Evolutionary conservation across 2,797 vertebrate species (phyloP).

Genomic region (Chrosomus eos): DNA sequence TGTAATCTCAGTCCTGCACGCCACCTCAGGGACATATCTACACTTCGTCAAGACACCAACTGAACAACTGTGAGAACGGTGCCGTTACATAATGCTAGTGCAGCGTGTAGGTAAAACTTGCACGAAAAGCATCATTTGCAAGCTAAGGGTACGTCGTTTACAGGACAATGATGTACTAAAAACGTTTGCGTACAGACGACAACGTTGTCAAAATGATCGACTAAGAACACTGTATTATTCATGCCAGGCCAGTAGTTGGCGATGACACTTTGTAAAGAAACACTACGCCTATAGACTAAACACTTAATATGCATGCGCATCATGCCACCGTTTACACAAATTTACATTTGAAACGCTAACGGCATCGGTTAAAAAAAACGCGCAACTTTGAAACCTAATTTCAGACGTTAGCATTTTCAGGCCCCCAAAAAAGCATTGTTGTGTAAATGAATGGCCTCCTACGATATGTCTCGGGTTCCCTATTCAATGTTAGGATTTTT

Average conservation of each 20-base stretch:
- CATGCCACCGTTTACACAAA: not conserved
- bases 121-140: not conserved
- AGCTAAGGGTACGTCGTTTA: not conserved
- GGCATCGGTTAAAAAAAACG: not conserved
- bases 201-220: not conserved
- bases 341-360: not conserved
- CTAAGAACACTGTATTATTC: not conserved
- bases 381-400: too few relatives aligned
- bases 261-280: not conserved
- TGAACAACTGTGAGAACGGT: slow-evolving; percentile 2
- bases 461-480: not conserved
- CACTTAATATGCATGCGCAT: not conserved
- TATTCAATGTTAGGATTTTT: too few relatives aligned
- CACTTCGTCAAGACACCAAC: not conserved
- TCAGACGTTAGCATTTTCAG: not conserved
- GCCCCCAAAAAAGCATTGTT: not conserved
- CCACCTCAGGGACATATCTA: slow-evolving; percentile 1
- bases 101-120: not conserved
- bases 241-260: not conserved
- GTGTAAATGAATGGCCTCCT: not conserved
- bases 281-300: not conserved
- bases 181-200: not conserved
- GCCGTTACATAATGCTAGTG: slow-evolving; percentile 12
- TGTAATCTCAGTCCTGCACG: slow-evolving; percentile 27
- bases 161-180: not conserved